Evolutionary conservation across 2,888 invertebrate species (phyloP).

Genomic region (Drosophila macrospina): DNA sequence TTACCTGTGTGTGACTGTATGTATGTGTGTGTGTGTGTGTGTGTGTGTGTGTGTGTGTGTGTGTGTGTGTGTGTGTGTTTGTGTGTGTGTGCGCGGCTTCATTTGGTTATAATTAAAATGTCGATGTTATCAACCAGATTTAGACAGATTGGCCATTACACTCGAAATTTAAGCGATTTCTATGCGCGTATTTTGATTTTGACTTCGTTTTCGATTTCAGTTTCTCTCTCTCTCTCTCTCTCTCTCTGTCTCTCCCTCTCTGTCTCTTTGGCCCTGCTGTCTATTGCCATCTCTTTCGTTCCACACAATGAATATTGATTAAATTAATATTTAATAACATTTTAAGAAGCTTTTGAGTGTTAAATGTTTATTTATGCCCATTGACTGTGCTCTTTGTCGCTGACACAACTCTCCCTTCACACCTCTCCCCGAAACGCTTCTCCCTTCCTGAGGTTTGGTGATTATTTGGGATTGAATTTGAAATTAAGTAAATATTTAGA

Average conservation of each 20-base stretch:
- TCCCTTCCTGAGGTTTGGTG: constrained; percentile 1
- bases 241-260: not conserved
- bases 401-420: constrained; percentile 21
- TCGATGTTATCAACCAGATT: constrained; percentile 81
- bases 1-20: constrained; percentile 8
- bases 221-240: constrained; percentile 25
- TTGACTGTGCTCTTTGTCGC: constrained; percentile 39
- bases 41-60: constrained; percentile 48
- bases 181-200: constrained; percentile 73
- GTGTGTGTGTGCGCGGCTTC: constrained; percentile 68
- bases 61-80: constrained; percentile 5
- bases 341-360: constrained; percentile 81
- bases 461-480: constrained; percentile 22
- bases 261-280: constrained; percentile 4
- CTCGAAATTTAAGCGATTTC: constrained; percentile 81
- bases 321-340: constrained; percentile 82
- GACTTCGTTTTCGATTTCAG: constrained; percentile 58
- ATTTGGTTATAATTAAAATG: constrained; percentile 83
- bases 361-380: constrained; percentile 78
- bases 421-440: too few relatives aligned
- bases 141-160: constrained; percentile 83
- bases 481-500: constrained; percentile 28
- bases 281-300: constrained; percentile 14
- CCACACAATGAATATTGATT: constrained; percentile 75
- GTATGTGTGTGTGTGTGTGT: constrained; percentile 2